Evolutionary conservation across 1,140 invertebrate species (phyloP).

Genomic region (Ylistrum balloti): DNA sequence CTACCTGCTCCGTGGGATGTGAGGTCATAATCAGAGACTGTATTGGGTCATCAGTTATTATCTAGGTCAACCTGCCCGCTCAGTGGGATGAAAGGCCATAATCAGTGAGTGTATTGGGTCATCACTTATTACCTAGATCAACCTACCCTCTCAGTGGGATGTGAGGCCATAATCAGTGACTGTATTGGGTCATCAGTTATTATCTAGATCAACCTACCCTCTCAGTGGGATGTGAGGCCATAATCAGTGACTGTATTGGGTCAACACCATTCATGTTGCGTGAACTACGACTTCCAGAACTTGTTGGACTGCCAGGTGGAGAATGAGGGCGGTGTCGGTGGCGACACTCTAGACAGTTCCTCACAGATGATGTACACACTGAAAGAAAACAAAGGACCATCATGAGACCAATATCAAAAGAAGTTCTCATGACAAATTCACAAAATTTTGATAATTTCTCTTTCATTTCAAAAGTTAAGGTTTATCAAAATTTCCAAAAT

Average conservation of each 20-base stretch:
- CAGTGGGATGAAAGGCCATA: no score
- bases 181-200: slow-evolving; percentile 86
- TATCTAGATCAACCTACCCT: no score
- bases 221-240: slow-evolving; percentile 92
- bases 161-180: slow-evolving; percentile 92
- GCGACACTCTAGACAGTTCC: slow-evolving; percentile 99
- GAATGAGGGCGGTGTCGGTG: slow-evolving; percentile 86
- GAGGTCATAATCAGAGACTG: no score
- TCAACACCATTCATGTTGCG: slow-evolving; percentile 73
- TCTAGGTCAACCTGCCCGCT: no score
- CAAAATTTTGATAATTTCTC: no score
- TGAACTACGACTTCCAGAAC: slow-evolving; percentile 52
- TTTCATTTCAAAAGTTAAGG: no score
- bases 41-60: no score
- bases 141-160: slow-evolving; percentile 91
- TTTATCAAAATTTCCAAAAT: background rate
- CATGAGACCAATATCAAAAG: no score
- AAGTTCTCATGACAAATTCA: no score
- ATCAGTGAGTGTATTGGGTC: no score
- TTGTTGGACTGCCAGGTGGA: slow-evolving; percentile 82
- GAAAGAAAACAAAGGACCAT: slow-evolving; percentile 73
- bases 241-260: slow-evolving; percentile 90
- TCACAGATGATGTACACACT: slow-evolving; percentile 98
- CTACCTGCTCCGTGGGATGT: no score
- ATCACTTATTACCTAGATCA: no score